Conservation (phyloP, 2,113 vertebrate genomes). For the Odocoileus hemionus region DNA sequence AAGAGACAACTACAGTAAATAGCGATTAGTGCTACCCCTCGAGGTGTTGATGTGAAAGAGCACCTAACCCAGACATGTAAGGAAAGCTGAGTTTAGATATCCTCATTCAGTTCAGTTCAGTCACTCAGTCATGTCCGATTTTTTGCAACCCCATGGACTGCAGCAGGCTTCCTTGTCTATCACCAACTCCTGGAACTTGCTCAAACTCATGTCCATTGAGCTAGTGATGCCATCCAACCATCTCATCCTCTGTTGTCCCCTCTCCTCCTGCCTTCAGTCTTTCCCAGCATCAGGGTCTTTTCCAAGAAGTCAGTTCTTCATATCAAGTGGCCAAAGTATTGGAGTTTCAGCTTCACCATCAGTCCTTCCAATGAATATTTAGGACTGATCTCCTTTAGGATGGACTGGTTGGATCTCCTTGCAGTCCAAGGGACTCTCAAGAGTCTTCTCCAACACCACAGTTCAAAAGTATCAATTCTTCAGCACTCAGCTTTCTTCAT, state of each 20-base stretch:
- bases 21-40: background rate
- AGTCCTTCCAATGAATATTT: background rate
- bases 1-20: background rate
- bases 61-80: background rate
- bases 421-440: background rate
- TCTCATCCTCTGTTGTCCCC: background rate
- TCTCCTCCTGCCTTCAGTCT: background rate
- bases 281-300: background rate
- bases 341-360: background rate
- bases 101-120: background rate
- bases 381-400: background rate
- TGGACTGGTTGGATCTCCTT: background rate
- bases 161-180: background rate
- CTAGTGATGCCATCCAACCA: background rate
- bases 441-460: background rate
- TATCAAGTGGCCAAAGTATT: background rate
- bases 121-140: background rate
- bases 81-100: background rate
- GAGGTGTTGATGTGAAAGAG: background rate
- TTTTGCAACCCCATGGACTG: background rate
- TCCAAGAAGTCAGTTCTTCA: background rate
- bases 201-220: background rate
- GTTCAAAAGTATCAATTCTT: background rate
- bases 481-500: background rate
- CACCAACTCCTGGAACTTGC: fast-evolving